These are phyloP conservation scores for Eira barbara DNA, from an alignment of 2,113 vertebrate genomes.

Conservation along the genomic window DNA sequence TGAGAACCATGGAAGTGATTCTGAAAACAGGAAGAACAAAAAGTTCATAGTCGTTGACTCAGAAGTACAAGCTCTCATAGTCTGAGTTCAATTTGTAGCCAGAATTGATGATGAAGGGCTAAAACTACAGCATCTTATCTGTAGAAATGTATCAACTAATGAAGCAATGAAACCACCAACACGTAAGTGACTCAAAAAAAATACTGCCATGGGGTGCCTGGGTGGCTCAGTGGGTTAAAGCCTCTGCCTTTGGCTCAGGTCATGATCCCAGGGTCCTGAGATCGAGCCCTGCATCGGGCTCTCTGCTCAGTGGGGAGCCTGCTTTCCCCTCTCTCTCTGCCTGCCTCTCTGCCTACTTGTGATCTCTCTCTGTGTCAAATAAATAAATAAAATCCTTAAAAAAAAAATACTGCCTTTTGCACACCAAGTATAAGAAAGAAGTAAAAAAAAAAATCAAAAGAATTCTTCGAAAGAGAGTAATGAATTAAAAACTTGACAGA, in stretches of 20 bases:
- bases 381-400: no score
- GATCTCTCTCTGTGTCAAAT: no score
- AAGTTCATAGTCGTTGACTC: not conserved
- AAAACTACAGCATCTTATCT: not conserved
- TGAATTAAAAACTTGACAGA: not conserved
- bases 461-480: not conserved
- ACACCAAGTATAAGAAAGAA: not conserved
- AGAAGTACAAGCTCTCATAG: not conserved
- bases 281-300: no score
- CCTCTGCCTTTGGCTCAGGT: no score
- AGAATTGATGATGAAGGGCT: not conserved
- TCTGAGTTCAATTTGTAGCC: not conserved
- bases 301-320: no score
- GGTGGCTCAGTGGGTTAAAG: no score
- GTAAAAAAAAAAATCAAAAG: not conserved
- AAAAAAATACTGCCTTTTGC: not conserved
- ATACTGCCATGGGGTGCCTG: not conserved
- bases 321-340: no score
- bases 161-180: not conserved
- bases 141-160: not conserved
- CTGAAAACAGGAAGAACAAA: constrained; percentile 6
- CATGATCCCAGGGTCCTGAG: no score
- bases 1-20: not conserved
- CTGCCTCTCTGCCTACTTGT: no score
- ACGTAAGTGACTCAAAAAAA: not conserved